Evolutionary conservation across 1,140 invertebrate genomes (phyloP).

Genomic region (Trachymyrmex cornetzi): DNA sequence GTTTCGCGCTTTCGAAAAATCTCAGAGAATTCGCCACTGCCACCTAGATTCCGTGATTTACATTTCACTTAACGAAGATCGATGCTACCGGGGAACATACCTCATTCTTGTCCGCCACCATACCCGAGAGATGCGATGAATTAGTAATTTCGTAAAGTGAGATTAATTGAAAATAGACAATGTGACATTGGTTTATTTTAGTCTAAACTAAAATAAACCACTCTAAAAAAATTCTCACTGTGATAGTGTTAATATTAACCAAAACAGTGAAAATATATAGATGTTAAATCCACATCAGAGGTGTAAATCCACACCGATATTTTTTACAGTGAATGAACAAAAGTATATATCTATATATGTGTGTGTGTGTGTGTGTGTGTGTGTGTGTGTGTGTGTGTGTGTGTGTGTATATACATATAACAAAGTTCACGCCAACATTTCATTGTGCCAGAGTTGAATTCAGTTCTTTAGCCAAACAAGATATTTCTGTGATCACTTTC

Average conservation of each 20-base stretch:
- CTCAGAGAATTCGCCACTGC: slow-evolving; percentile 57
- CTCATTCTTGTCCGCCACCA: slow-evolving; percentile 3
- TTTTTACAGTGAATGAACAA: too few relatives aligned
- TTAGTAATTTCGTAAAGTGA: not conserved
- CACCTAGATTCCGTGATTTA: slow-evolving; percentile 62
- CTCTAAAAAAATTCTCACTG: too few relatives aligned
- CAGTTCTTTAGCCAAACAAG: not conserved
- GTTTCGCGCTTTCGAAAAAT: slow-evolving; percentile 65
- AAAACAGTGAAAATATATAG: too few relatives aligned
- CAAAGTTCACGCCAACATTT: not conserved
- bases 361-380: not conserved
- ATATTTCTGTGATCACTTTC: not conserved
- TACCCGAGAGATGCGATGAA: not conserved
- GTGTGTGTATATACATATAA: not conserved
- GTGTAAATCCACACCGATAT: too few relatives aligned
- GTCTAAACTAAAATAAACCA: not conserved
- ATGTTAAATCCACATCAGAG: too few relatives aligned
- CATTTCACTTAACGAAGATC: slow-evolving; percentile 59
- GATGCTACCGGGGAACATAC: slow-evolving; percentile 35
- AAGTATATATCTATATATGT: too few relatives aligned
- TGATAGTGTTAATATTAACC: too few relatives aligned
- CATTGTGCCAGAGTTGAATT: not conserved
- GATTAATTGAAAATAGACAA: slow-evolving; percentile 4
- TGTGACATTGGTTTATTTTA: too few relatives aligned
- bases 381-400: too few relatives aligned